These are phyloP conservation scores for Raja brachyura DNA, from an alignment of 2,113 vertebrate species.

Conservation along the genomic window DNA sequence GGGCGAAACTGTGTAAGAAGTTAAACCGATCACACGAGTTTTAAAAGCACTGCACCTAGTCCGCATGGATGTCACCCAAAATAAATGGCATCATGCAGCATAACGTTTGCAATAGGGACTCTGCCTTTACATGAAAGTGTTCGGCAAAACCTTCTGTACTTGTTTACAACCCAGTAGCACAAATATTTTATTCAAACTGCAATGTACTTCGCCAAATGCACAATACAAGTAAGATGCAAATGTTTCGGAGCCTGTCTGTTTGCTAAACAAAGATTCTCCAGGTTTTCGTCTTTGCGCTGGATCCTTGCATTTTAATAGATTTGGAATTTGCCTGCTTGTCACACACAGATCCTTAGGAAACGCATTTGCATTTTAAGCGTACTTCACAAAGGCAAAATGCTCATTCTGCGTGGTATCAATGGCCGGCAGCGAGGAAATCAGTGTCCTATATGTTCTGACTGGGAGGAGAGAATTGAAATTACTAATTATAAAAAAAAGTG, in stretches of 20 bases:
- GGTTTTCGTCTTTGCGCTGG: background rate
- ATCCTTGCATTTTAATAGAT: background rate
- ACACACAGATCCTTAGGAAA: background rate
- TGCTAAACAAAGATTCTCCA: background rate
- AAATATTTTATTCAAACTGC: too few species aligned
- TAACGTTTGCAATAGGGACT: background rate
- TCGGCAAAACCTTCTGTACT: background rate
- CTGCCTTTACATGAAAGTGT: background rate
- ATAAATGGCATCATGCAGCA: background rate
- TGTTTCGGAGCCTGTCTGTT: background rate
- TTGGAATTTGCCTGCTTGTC: background rate
- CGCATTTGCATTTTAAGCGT: background rate
- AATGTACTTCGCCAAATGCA: too few species aligned
- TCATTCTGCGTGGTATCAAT: background rate
- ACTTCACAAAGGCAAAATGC: conserved; percentile 1
- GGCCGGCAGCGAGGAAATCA: background rate
- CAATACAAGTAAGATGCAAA: background rate
- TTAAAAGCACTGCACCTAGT: background rate
- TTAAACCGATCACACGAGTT: background rate
- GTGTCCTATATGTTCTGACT: background rate
- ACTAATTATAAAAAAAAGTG: background rate
- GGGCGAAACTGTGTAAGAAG: background rate
- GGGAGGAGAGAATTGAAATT: background rate
- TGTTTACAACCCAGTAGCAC: background rate
- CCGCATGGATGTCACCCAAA: background rate